Evolutionary conservation across 2,113 vertebrate genomes (phyloP).

Genomic region (Malurus cyaneus): DNA sequence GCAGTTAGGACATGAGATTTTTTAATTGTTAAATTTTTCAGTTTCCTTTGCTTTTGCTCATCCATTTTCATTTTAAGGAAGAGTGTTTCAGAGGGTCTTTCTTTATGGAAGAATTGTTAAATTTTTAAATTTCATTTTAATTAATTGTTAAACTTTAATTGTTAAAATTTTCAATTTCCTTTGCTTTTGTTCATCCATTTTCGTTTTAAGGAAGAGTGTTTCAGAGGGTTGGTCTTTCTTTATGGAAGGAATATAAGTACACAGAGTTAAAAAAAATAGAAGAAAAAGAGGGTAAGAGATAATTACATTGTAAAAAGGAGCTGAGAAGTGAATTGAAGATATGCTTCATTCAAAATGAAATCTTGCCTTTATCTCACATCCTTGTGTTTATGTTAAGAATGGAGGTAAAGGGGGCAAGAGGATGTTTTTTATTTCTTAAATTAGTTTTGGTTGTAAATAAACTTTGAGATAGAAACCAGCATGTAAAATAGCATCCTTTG

Average conservation of each 20-base stretch:
- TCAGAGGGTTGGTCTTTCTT: background rate
- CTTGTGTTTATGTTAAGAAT: background rate
- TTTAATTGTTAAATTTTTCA: too few species aligned
- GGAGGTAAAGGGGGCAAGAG: background rate
- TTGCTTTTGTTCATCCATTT: background rate
- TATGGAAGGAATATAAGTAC: background rate
- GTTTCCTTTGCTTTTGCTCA: background rate
- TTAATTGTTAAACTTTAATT: too few species aligned
- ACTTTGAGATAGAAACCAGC: background rate
- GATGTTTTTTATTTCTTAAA: background rate
- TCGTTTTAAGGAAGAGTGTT: background rate
- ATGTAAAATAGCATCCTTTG: background rate
- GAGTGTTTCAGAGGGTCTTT: background rate
- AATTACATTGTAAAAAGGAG: background rate
- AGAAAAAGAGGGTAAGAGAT: background rate
- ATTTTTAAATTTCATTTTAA: too few species aligned
- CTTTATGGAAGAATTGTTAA: background rate
- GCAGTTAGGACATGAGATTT: background rate
- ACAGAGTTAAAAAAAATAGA: background rate
- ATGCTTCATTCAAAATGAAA: rapidly evolving
- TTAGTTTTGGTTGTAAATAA: background rate
- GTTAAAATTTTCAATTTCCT: background rate
- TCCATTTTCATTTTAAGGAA: background rate
- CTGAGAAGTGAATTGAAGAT: background rate
- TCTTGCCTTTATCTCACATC: background rate